Evolutionary conservation across 2,888 invertebrate species (phyloP).

Genomic region (Alentia gelatinosa): DNA sequence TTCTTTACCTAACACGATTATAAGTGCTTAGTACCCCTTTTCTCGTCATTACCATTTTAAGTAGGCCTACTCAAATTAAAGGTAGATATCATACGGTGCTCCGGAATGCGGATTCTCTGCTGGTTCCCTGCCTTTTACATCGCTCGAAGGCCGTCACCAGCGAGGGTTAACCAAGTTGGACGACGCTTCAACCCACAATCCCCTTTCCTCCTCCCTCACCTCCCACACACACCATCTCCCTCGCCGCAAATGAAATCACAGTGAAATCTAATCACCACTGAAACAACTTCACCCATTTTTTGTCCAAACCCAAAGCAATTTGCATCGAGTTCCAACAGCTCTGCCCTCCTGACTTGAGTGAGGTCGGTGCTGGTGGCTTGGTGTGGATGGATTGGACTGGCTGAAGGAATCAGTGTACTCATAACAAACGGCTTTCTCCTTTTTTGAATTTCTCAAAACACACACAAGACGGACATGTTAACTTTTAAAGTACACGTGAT

Average conservation of each 20-base stretch:
- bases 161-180: too few relatives aligned
- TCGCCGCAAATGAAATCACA: slow-evolving; percentile 4
- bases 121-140: too few relatives aligned
- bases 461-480: neutral
- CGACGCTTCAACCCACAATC: neutral
- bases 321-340: neutral
- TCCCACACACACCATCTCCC: neutral
- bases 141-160: too few relatives aligned
- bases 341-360: neutral
- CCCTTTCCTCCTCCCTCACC: neutral
- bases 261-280: slow-evolving; percentile 33
- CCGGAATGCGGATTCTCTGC: too few relatives aligned
- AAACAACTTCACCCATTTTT: slow-evolving; percentile 21
- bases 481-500: neutral
- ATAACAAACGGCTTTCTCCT: neutral
- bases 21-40: too few relatives aligned
- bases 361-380: neutral
- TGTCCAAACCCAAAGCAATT: neutral
- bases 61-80: too few relatives aligned
- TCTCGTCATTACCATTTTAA: too few relatives aligned
- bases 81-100: too few relatives aligned
- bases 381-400: neutral
- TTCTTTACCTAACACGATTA: too few relatives aligned
- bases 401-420: neutral
- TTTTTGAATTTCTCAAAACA: neutral